These are phyloP conservation scores for Bimastos eiseni DNA, from an alignment of 2,888 invertebrate genomes.

Conservation along the genomic window DNA sequence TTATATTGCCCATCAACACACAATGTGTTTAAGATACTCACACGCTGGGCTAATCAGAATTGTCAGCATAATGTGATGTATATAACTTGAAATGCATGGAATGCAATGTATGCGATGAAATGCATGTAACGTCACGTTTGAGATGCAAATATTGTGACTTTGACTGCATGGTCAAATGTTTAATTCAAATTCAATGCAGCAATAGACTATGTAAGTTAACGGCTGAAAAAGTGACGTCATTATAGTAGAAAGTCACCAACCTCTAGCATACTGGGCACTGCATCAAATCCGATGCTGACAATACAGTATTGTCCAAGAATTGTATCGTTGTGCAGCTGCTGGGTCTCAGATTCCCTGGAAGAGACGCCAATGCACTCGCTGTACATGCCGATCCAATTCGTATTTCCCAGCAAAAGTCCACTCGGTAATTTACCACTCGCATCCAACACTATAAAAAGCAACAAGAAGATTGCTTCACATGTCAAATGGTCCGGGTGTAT, in stretches of 20 bases:
- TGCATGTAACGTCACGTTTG: no score
- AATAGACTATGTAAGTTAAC: no score
- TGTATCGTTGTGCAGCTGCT: not conserved
- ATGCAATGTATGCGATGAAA: no score
- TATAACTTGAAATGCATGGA: no score
- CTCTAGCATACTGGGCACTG: not conserved
- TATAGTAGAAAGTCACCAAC: not conserved
- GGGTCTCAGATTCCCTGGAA: not conserved
- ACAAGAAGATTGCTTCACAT: no score
- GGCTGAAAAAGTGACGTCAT: not conserved
- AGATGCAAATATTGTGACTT: no score
- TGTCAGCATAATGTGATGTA: no score
- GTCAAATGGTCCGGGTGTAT: not conserved
- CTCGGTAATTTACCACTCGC: constrained; percentile 37
- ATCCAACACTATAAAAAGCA: constrained; percentile 34
- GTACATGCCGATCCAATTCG: constrained; percentile 38
- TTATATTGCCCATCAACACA: no score
- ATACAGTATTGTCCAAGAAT: not conserved
- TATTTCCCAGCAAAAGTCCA: constrained; percentile 36
- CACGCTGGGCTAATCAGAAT: no score
- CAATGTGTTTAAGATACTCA: no score
- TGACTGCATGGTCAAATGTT: not conserved
- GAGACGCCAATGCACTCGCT: constrained; percentile 30
- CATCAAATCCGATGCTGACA: not conserved
- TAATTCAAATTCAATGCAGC: not conserved